phyloP scores from a whole-genome alignment of 2,113 vertebrate genomes.

The Phaethon lepturus region DNA sequence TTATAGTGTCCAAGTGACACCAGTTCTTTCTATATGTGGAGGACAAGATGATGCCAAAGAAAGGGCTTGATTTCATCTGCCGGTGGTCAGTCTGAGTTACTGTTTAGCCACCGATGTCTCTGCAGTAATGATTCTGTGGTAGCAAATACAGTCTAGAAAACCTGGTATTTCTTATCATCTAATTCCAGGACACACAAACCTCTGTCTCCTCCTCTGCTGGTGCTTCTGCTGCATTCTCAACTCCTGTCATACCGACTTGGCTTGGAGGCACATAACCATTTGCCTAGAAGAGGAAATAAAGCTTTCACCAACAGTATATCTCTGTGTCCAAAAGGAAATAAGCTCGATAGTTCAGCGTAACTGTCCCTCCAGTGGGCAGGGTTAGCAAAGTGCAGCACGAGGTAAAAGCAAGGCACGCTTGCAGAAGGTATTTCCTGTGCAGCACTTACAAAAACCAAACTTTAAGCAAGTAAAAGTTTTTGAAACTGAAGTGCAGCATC shows the following conservation, averaged over 20 bases:
- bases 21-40: not conserved
- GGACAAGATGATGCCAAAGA: not conserved
- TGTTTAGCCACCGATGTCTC: not conserved
- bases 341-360: fast-evolving
- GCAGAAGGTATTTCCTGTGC: not conserved
- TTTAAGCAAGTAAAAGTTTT: not conserved
- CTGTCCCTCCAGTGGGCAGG: too few relatives aligned
- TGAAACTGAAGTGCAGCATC: not conserved
- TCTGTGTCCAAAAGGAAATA: not conserved
- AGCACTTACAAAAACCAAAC: not conserved
- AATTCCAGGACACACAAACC: slow-evolving; percentile 65
- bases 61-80: fast-evolving
- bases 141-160: not conserved
- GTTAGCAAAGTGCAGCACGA: not conserved
- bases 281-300: slow-evolving; percentile 62
- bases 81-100: not conserved
- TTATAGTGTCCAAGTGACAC: not conserved
- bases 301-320: not conserved
- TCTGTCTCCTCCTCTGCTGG: slow-evolving; percentile 79
- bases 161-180: not conserved
- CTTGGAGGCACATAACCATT: slow-evolving; percentile 68
- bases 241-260: slow-evolving; percentile 56
- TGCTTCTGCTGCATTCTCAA: slow-evolving; percentile 70
- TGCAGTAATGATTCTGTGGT: not conserved
- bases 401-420: not conserved